Conservation (phyloP, 2,797 vertebrate genomes). For the Acanthiza pusilla region DNA sequence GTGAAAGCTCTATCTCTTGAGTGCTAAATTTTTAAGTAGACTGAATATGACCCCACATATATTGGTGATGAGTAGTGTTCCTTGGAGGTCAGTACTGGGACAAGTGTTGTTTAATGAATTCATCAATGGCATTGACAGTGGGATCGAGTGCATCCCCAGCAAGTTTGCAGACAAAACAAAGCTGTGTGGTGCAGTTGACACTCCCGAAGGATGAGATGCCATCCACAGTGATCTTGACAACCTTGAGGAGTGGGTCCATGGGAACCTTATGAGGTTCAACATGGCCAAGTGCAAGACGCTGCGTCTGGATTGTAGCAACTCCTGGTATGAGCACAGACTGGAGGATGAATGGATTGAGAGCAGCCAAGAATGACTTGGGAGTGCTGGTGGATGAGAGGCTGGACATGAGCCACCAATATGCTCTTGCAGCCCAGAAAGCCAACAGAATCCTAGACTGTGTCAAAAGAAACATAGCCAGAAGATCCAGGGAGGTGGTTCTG, state of each 20-base stretch:
- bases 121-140: no score
- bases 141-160: not conserved
- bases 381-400: not conserved
- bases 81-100: not conserved
- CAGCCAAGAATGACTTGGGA: not conserved
- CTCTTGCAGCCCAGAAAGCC: not conserved
- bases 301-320: not conserved
- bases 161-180: not conserved
- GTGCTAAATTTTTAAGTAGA: not conserved
- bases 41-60: not conserved
- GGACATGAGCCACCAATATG: not conserved
- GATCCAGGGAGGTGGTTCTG: not conserved
- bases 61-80: fast-evolving
- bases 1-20: not conserved
- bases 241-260: not conserved
- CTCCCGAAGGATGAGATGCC: not conserved
- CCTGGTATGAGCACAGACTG: not conserved
- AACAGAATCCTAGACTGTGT: not conserved
- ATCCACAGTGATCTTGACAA: not conserved
- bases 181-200: not conserved
- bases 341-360: no score
- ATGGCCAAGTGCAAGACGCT: not conserved
- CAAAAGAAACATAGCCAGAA: not conserved
- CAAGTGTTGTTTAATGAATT: not conserved
- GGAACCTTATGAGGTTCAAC: not conserved